These are phyloP conservation scores for Athripsodes cinereus DNA, from an alignment of 2,888 invertebrate genomes.

Conservation along the genomic window DNA sequence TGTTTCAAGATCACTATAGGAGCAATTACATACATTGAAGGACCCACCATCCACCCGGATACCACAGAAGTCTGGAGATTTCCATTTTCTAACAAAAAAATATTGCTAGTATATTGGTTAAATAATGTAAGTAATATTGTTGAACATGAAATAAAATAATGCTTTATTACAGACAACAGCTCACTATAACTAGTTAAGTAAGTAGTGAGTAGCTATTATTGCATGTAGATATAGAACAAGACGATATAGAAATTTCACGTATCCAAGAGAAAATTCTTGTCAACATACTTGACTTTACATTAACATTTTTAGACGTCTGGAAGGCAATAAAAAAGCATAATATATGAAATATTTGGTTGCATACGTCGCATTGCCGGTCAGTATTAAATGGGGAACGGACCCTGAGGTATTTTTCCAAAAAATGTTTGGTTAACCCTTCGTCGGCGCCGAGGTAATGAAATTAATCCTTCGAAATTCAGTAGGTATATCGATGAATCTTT, in stretches of 20 bases:
- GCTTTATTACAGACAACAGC: too few species aligned
- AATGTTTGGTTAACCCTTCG: not conserved
- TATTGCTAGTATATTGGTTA: too few species aligned
- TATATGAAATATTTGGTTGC: not conserved
- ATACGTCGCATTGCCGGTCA: too few species aligned
- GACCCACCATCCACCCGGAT: too few species aligned
- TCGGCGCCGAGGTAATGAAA: not conserved
- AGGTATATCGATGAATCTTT: too few species aligned
- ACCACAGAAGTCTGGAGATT: too few species aligned
- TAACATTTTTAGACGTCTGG: conserved; percentile 1
- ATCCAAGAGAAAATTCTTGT: not conserved
- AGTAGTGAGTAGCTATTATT: not conserved
- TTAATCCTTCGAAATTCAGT: not conserved
- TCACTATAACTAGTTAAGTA: too few species aligned
- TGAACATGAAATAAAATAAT: too few species aligned
- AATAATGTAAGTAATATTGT: too few species aligned
- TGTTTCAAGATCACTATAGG: too few species aligned
- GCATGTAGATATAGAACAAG: not conserved
- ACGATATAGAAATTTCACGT: not conserved
- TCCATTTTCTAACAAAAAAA: too few species aligned
- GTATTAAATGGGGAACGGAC: not conserved
- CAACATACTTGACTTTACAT: not conserved
- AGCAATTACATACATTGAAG: too few species aligned
- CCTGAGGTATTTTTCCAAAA: not conserved
- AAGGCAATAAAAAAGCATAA: not conserved